phyloP scores from a whole-genome alignment of 1,140 invertebrate species.

The Rhizoglyphus robini region DNA sequence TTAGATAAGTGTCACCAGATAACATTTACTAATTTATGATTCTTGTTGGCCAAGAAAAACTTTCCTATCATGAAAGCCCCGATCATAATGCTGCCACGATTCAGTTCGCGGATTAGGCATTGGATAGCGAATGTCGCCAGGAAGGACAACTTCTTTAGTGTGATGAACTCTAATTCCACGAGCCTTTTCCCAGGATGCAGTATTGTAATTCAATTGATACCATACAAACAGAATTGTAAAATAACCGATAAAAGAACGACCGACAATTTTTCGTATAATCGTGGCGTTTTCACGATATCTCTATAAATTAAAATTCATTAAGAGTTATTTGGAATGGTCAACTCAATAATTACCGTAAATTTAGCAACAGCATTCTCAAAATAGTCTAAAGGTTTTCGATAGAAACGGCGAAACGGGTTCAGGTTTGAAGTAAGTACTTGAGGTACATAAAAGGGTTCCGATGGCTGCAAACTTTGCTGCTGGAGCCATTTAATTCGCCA shows the following conservation, averaged over 20 bases:
- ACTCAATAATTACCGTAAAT: conserved; percentile 11
- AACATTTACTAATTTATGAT: no score
- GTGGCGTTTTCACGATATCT: background rate
- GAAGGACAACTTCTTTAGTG: conserved; percentile 30
- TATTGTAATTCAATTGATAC: conserved; percentile 17
- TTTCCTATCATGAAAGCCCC: conserved; percentile 44
- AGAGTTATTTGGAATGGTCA: background rate
- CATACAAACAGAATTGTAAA: background rate
- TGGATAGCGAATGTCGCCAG: conserved; percentile 51
- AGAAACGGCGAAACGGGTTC: conserved; percentile 62
- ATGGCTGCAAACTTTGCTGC: conserved; percentile 55
- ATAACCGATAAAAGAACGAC: conserved; percentile 2
- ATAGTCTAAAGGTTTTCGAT: conserved; percentile 51
- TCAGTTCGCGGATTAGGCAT: conserved; percentile 39
- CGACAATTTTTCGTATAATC: background rate
- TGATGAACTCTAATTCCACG: background rate
- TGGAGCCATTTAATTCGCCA: conserved; percentile 67
- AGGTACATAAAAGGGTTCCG: conserved; percentile 52
- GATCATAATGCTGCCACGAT: conserved; percentile 48
- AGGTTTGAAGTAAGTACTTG: conserved; percentile 49
- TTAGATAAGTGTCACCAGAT: no score
- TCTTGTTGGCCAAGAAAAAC: no score
- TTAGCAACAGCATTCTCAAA: conserved; percentile 14
- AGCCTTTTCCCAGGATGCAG: conserved; percentile 2
- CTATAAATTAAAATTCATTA: background rate